These are phyloP conservation scores for Pherbina coryleti DNA, from an alignment of 2,888 invertebrate species.

Conservation along the genomic window DNA sequence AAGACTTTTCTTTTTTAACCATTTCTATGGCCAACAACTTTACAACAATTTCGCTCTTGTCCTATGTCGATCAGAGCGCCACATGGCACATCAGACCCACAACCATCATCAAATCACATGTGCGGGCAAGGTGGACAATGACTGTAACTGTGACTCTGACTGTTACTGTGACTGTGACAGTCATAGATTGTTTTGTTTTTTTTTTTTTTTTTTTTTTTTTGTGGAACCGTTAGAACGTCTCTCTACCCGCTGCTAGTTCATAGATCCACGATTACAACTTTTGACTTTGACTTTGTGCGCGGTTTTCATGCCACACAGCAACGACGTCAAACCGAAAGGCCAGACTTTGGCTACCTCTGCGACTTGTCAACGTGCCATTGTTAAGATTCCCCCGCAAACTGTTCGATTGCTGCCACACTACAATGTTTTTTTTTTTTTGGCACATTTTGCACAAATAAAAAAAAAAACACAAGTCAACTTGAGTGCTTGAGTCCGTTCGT, in stretches of 20 bases:
- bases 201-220: too few relatives aligned
- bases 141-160: constrained; percentile 11
- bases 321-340: background rate
- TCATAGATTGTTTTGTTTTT: too few relatives aligned
- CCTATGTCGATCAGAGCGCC: constrained; percentile 47
- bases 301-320: constrained; percentile 8
- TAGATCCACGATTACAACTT: background rate
- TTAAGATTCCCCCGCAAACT: too few relatives aligned
- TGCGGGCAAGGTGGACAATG: constrained; percentile 37
- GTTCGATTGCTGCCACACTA: background rate
- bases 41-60: constrained; percentile 45
- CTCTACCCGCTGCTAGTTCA: background rate
- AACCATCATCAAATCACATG: constrained; percentile 8
- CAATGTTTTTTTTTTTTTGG: background rate
- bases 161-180: background rate
- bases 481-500: background rate
- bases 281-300: constrained; percentile 34
- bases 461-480: background rate
- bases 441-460: background rate
- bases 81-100: constrained; percentile 34
- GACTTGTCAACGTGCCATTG: too few relatives aligned
- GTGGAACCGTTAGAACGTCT: background rate
- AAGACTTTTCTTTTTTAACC: constrained; percentile 39
- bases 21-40: constrained; percentile 36
- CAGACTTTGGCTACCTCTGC: background rate